Base-by-base conservation (phyloP, 1,140 invertebrate species). In the Triops longicaudatus region DNA sequence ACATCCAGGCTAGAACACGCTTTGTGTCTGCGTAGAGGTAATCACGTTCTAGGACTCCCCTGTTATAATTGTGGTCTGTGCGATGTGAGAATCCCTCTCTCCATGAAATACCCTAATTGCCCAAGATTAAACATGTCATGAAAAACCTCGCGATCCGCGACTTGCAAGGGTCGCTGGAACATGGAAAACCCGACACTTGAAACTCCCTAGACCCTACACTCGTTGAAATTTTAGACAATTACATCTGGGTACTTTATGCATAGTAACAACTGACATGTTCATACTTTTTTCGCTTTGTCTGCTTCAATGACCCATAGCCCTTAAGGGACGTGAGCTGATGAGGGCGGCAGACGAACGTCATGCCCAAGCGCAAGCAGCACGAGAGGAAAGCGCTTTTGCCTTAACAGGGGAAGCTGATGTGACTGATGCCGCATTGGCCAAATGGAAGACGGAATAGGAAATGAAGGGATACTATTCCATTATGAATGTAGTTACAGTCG, bases 401-500 rank as follows among this genome's bases (percentile, higher is more conserved):
- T 22, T 11, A 17, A 22, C 50, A 22, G 22, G 50, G 50, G 50
- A 63, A 22, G 50, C 50, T 63, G n/a, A 22, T 63, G 14, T 17
- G 17, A n/a, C 14, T 63, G 50, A 17, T 63, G 50, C 50, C 50
- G 50, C 22, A 63, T 22, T 22, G 50, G 50, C 11, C 50, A 63
- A 63, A 63, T 14, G 22, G 50, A 63, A 63, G 50, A 17, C 17
- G 50, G 50, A 63, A 63, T 63, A 63, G 50, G 50, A 63, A 63
- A 63, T 63, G 50, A 1, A 63, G 50, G 50, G 50, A 17, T 63
- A 63, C 31, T 63, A 63, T 63, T 22, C 50, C 50, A 63, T 63
- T 63, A 63, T 63, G 50, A 22, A 63, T 63, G 50, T 63, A 22
- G 50, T 63, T 63, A 63, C 50, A 63, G 50, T 14, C 50, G 50